Evolutionary conservation across 2,797 vertebrate species (phyloP).

Genomic region (Anguilla marmorata): DNA sequence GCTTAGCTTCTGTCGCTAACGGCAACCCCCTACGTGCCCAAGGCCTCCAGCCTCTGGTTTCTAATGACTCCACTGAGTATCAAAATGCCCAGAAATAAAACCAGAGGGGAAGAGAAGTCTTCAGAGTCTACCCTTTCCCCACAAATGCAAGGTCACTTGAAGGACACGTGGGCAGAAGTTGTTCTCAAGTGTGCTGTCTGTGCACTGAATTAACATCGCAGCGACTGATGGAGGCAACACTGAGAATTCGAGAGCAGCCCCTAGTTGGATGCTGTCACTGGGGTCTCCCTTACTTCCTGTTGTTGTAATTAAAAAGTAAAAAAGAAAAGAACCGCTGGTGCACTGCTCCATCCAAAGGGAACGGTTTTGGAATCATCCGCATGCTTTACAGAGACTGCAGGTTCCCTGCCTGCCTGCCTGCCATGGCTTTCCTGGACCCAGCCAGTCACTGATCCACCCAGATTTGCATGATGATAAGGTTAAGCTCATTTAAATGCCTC

Average conservation of each 20-base stretch:
- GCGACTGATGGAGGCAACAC: neutral
- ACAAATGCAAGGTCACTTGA: neutral
- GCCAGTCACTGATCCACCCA: neutral
- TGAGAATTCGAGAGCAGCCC: neutral
- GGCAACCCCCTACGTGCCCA: neutral
- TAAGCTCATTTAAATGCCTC: neutral
- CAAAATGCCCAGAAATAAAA: neutral
- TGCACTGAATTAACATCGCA: neutral
- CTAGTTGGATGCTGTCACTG: neutral
- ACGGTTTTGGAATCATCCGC: neutral
- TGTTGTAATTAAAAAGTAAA: neutral
- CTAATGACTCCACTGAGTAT: slow-evolving; percentile 11
- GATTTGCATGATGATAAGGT: neutral
- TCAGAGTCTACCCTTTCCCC: neutral
- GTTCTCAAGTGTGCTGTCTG: neutral
- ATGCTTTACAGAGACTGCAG: neutral
- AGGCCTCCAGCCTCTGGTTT: neutral
- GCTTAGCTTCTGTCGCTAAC: neutral
- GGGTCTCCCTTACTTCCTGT: neutral
- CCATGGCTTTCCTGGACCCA: neutral
- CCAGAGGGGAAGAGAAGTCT: slow-evolving; percentile 3
- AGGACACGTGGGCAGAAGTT: neutral
- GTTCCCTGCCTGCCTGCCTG: neutral
- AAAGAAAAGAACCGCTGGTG: neutral
- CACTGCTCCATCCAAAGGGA: neutral